Evolutionary conservation across 35 echinoderm and acorn worm genomes (phyloP).

Genomic region (Nesometra sesokonis): DNA sequence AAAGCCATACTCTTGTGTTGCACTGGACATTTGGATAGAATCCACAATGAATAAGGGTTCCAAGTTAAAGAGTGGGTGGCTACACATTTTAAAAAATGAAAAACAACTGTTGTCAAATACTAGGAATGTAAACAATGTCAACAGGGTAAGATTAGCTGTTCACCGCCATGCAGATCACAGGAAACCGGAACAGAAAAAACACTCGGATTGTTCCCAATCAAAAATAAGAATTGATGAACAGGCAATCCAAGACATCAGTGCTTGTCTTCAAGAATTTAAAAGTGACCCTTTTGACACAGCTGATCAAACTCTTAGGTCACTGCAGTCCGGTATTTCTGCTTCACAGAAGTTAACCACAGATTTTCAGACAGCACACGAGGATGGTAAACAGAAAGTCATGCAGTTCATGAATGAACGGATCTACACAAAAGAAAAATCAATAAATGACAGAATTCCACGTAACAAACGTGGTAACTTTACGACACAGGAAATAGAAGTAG

Average conservation of each 20-base stretch:
- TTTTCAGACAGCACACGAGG: conserved; percentile 5
- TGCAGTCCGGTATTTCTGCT: conserved; percentile 31
- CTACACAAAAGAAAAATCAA: conserved; percentile 10
- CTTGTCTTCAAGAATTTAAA: conserved; percentile 24
- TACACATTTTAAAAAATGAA: conserved; percentile 30
- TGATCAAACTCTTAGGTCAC: conserved; percentile 24
- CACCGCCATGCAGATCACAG: conserved; percentile 33
- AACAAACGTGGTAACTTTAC: conserved; percentile 25
- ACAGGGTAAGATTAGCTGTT: conserved; percentile 27
- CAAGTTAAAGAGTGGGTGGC: background rate
- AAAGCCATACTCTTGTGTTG: background rate
- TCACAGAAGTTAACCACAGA: background rate
- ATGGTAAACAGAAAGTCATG: conserved; percentile 20
- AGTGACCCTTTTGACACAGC: conserved; percentile 24
- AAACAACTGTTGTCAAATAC: conserved; percentile 39
- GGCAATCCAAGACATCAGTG: conserved; percentile 18
- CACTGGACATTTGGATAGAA: background rate
- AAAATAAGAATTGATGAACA: conserved; percentile 28
- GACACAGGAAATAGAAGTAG: conserved; percentile 4
- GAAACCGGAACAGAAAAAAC: background rate
- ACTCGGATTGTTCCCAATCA: conserved; percentile 20
- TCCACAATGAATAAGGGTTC: background rate
- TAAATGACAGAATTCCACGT: conserved; percentile 9
- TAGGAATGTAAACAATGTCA: conserved; percentile 27
- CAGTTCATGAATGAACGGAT: conserved; percentile 20